Base-by-base conservation (phyloP, 92 coral and sea anemone species). In the Porites lobata region DNA sequence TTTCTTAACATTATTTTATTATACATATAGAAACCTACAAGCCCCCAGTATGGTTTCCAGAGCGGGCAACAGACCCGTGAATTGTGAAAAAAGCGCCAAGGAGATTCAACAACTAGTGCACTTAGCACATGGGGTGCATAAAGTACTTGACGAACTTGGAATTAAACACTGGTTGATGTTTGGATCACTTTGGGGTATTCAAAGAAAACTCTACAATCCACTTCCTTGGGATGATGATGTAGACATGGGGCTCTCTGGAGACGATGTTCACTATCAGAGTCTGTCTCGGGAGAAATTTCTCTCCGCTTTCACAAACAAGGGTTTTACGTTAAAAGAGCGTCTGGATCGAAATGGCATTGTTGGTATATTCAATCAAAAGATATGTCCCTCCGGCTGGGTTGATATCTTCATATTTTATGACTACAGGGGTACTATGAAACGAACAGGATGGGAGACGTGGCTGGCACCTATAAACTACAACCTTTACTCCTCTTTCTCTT, bases 151-250 rank as follows among this genome's bases (percentile, higher is more conserved):
- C 13, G 51, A 29, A 4, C 4, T 70, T 14, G 75, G 75, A 24
- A 70, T 70, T 24, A 19, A 70, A 26, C 75, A 70, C 52, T 70
- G 75, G 75, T 19, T 70, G 9, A 70, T 70, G 51, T 70, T 11
- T 11, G 75, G 75, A 8, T 70, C 75, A 11, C 47, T 38, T 38
- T 38, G 47, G 47, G 47, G 47, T 3, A 38, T 38, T 38, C 47
- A 38, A 3, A 38, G 75, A 8, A 29, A 29, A 19, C 50, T 70
- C 52, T 18, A 8, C 1, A 19, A 19, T 4, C 75, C 75, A 4
- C 75, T 70, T 11, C 75, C 75, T 11, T 70, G 75, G 75, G 75
- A 70, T 70, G 51, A 70, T 15, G 70, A 65, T 70, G 50, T 24
- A 24, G 51, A 38, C 4, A 11, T 70, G 2, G 75, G 75, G 4